Base-by-base conservation (phyloP, 2,113 vertebrate genomes). In the Ardeotis arabs region DNA sequence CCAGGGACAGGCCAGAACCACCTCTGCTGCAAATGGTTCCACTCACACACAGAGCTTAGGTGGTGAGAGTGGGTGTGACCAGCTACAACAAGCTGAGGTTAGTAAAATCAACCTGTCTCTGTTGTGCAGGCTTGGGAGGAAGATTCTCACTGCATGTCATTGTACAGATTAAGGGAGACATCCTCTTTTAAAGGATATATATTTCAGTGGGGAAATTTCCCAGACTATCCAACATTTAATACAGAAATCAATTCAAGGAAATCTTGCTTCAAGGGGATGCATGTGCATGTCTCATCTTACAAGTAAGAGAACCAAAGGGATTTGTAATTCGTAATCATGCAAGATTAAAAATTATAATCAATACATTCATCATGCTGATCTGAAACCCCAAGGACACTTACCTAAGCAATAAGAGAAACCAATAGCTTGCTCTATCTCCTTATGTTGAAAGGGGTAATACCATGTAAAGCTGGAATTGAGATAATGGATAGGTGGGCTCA, bases 321-420 rank as follows among this genome's bases (percentile, higher is more conserved):
- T 75, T 81, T 77, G 33, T 16, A 63, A 76, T 50, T 74, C 15
- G 2, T 84, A 82, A 74, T 81, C 86, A 89, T 33, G 67, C 29
- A 53, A 81, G 50, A 75, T 83, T 87, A 75, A 95, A 97, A 96
- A 92, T 84, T 1, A 39, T 94, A 78, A 93, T 89, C 87, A 58
- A 74, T 93, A 93, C 50, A 91, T 96, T 87, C 59, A 55, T 90
- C 52, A 66, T 58, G 31, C 28, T 58, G 15, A 73, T 70, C 63
- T 9, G 6, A 47, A 86, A 33, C 47, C 78, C 70, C 50, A 50
- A 95, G 62, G 49, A 47, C 45, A n/a, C 13, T 90, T 82, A 66
- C 6, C 0, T 19, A 89, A 29, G 35, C 25, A 82, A 31, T 41
- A 33, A 64, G 33, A 90, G 50, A 95, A 89, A 93, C 14, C 14